Base-by-base conservation (phyloP, 64 coral and sea anemone genomes). In the Pocillopora damicornis region DNA sequence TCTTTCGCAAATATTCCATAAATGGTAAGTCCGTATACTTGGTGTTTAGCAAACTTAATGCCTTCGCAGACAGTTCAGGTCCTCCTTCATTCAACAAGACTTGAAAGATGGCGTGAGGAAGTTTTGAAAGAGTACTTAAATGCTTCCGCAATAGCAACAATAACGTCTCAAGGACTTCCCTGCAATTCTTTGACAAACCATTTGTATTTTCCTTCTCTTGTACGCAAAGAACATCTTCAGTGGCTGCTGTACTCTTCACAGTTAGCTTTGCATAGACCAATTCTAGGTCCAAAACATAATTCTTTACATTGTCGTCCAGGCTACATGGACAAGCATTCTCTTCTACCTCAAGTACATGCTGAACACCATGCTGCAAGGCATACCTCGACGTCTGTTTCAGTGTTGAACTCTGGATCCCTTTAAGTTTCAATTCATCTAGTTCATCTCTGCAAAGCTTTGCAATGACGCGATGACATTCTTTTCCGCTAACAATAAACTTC, bases 401-500 rank as follows among this genome's bases (percentile, higher is more conserved):
- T 51, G 3, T 7, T 51, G 42, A 51, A 4, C 42, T 51, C 42
- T 2, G 42, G 42, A 51, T 51, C 42, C 20, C 71, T 36, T 26
- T 59, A 37, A 1, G 13, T 42, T 60, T n/a, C 75, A 87, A 11
- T 15, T 37, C 58, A 76, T 60, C 30, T 20, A 87, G 25, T 26
- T 75, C 73, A 5, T 76, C 73, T 7, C n/a, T 61, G 75, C 86
- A 87, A 60, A 62, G 11, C 15, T 59, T 17, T 20, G 57, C 16
- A 76, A 87, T 42, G 35, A 87, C 59, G 35, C 58, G 15, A 37
- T 87, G 67, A 57, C 86, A 16, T 76, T 61, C 22, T 12, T 34
- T 34, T 58, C 51, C 51, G 35, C 37, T 17, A 35, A 87, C 71
- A 59, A 10, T 87, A 22, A 75, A 87, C 13, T 60, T 73, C 13